Evolutionary conservation across 1,140 invertebrate species (phyloP).

Genomic region (Rhyacophila brunnea): DNA sequence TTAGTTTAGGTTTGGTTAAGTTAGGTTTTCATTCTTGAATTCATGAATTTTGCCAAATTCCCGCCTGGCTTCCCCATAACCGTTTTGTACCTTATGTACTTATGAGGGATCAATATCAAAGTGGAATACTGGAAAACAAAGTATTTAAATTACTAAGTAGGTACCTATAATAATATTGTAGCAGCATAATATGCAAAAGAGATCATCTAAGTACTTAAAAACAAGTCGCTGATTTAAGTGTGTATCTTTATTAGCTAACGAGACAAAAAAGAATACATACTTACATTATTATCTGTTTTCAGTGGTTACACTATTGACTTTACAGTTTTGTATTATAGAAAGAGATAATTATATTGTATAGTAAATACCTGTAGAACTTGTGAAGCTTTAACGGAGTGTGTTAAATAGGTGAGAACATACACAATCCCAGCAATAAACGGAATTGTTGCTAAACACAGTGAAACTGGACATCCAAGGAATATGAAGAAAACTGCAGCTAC

Average conservation of each 20-base stretch:
- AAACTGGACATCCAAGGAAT: conserved; percentile 29
- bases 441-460: conserved; percentile 21
- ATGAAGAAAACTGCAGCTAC: conserved; percentile 32
- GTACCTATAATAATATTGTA: too few relatives aligned
- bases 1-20: too few relatives aligned
- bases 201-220: background rate
- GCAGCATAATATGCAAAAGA: background rate
- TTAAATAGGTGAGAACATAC: conserved; percentile 18
- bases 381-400: conserved; percentile 20
- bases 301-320: background rate
- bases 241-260: background rate
- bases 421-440: conserved; percentile 25
- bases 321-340: background rate
- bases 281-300: background rate
- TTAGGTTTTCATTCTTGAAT: too few relatives aligned
- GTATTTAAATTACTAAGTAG: too few relatives aligned
- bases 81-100: too few relatives aligned
- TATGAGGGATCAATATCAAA: too few relatives aligned
- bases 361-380: conserved; percentile 22
- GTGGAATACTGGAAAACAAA: too few relatives aligned
- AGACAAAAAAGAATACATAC: conserved; percentile 1
- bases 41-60: too few relatives aligned
- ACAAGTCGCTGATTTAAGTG: background rate
- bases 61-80: too few relatives aligned
- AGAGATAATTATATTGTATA: background rate